Evolutionary conservation across 2,797 vertebrate species (phyloP), one percentile per base, ranked within the genome.

Genomic region (Chaenodraco wilsoni): DNA sequence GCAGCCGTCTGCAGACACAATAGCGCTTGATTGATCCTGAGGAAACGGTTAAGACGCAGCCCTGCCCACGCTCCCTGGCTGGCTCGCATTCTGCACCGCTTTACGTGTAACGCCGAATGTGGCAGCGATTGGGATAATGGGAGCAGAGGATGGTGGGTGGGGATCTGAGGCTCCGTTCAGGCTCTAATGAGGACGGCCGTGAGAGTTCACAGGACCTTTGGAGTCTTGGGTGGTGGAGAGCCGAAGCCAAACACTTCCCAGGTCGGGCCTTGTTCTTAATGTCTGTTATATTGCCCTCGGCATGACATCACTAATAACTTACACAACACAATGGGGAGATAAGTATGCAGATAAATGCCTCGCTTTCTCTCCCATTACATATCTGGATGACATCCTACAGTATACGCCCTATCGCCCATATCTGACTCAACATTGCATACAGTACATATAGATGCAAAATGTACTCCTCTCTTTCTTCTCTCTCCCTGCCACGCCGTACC

Each of bases 1-100:
- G 93, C 93, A 92, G 83, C 88, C 82, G 87, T 90, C 89, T 92
- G 88, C 81, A 92, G 87, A 93, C 91, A 91, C 89, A 91, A 91
- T 88, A 85, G 86, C 77, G n/a, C 78, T 81, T 79, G 75, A 88
- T 91, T 89, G 89, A 91, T 93, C 85, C 89, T 84, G 60, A 85
- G 87, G 88, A 92, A 91, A 88, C 82, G 23, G 78, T 89, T 87
- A 84, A 83, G 80, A 88, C 70, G 21, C 14, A 5, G 79, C 81
- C 75, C 79, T 78, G 73, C 88, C 85, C 80, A 87, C 76, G 67
- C 83, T 85, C 56, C 76, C 75, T 79, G 71, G 71, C 68, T 85
- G 76, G 81, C 79, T 87, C 73, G 71, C 80, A 84, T 83, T 84
- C 72, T 83, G 78, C 78, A 86, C 70, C 78, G 75, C 81, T 87